Percentiles rank a stretch among this genome's conserved stretches.
Evolutionary conservation across 1,140 invertebrate genomes (phyloP).

Genomic region (Arion vulgaris): DNA sequence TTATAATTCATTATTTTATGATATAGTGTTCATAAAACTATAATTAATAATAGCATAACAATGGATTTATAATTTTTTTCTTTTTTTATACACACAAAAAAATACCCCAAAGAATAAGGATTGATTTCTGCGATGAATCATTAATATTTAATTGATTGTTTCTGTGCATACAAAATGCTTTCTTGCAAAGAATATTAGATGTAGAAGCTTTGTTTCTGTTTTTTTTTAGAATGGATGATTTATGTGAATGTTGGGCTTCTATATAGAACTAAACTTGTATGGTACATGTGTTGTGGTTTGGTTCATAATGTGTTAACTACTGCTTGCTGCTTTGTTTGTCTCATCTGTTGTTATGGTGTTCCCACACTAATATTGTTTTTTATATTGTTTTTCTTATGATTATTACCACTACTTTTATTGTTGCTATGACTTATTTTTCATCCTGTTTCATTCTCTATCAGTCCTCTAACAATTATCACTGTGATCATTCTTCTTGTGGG

Average conservation of each 20-base stretch:
- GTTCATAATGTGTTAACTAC: not conserved
- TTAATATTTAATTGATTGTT: too few relatives aligned
- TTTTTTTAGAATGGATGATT: constrained; percentile 3
- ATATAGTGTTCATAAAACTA: too few relatives aligned
- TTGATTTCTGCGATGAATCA: too few relatives aligned
- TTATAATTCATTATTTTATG: too few relatives aligned
- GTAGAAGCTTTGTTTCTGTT: constrained; percentile 18
- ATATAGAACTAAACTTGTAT: constrained; percentile 1
- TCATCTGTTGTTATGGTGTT: not conserved
- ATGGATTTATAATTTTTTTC: too few relatives aligned
- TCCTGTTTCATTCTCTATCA: not conserved
- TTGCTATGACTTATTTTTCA: not conserved
- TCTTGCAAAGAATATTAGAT: constrained; percentile 23
- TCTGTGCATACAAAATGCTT: not conserved
- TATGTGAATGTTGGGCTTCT: constrained; percentile 15
- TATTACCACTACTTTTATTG: not conserved
- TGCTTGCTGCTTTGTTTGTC: constrained; percentile 26
- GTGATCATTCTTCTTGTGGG: too few relatives aligned
- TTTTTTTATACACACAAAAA: too few relatives aligned
- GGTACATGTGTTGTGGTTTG: constrained; percentile 5
- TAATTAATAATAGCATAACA: too few relatives aligned
- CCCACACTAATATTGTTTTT: not conserved
- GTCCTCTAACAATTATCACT: too few relatives aligned
- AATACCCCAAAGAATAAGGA: too few relatives aligned
- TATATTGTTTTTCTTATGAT: not conserved